Base-by-base conservation (phyloP, 2,797 vertebrate genomes). In the Pampus argenteus region DNA sequence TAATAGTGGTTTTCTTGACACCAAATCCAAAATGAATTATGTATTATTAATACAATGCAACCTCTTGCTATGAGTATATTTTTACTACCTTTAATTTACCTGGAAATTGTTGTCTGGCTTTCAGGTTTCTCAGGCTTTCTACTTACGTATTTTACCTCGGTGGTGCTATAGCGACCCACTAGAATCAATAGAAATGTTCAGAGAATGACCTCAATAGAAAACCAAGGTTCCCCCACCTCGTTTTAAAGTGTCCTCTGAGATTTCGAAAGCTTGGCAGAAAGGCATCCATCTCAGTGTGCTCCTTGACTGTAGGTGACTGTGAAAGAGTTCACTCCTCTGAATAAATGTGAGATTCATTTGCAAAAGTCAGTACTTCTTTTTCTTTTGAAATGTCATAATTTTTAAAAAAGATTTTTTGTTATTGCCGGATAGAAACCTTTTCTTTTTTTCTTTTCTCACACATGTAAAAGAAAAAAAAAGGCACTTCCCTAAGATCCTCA, bases 181-280 rank as follows among this genome's bases (percentile, higher is more conserved):
- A 49, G 66, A 82, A 85, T 88, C 85, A 74, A 89, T 87, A 79
- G 74, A 81, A 75, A 64, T 79, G 79, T 79, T 86, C 71, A 81
- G 68, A 71, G 68, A 87, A 76, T 54, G 66, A 66, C 62, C 68
- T 82, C 76, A 50, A 77, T 79, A 72, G 64, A 58, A 82, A 86
- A 79, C 59, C 70, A 59, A 69, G 78, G 62, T 69, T 82, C 79
- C 79, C 85, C 78, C 87, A 83, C 76, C 78, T 81, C 51, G 78
- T 87, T 85, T 82, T 75, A 80, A 76, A 80, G 74, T 58, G 75
- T 81, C 87, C 78, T 83, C 76, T 40, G 88, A 87, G 87, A 73
- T 81, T 78, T 84, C n/a, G 51, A 66, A 74, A 63, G 54, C 82
- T 69, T 69, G 70, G 75, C 86, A 81, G 74, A 29, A 79, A 79